phyloP scores from a whole-genome alignment of 2,888 invertebrate genomes.

The Clostera curtula region DNA sequence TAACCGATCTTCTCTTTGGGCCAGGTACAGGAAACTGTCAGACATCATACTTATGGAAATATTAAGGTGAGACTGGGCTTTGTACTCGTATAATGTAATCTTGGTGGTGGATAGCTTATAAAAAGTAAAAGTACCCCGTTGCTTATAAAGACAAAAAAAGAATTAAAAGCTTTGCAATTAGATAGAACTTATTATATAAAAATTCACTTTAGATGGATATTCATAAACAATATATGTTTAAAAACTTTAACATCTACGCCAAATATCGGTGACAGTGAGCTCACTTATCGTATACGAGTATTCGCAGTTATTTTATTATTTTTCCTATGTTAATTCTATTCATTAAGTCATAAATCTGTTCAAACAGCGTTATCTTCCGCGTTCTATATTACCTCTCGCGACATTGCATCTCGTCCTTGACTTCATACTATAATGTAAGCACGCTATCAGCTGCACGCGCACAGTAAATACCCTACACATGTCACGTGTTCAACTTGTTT shows the following conservation, averaged over 20 bases:
- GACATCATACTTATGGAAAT: slow-evolving; percentile 81
- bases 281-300: too few relatives aligned
- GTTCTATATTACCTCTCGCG: slow-evolving; percentile 37
- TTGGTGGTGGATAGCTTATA: slow-evolving; percentile 29
- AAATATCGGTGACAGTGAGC: too few relatives aligned
- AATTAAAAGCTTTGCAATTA: too few relatives aligned
- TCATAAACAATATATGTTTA: too few relatives aligned
- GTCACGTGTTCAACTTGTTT: slow-evolving; percentile 39
- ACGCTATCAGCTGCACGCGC: slow-evolving; percentile 63
- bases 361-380: slow-evolving; percentile 35
- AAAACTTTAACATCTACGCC: too few relatives aligned
- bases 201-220: too few relatives aligned
- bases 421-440: slow-evolving; percentile 39
- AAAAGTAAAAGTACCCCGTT: too few relatives aligned
- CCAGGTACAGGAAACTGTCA: slow-evolving; percentile 82
- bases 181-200: too few relatives aligned
- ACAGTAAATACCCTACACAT: slow-evolving; percentile 59
- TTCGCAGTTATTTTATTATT: too few relatives aligned
- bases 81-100: slow-evolving; percentile 27
- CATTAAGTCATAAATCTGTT: slow-evolving; percentile 17
- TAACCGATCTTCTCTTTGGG: slow-evolving; percentile 72
- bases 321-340: too few relatives aligned
- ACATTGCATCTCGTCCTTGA: slow-evolving; percentile 60
- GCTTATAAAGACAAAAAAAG: too few relatives aligned
- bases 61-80: slow-evolving; percentile 77